Percentiles rank a stretch among this genome's conserved stretches.
phyloP scores from a whole-genome alignment of 2,888 invertebrate genomes.

The Cheiracanthium punctorium region DNA sequence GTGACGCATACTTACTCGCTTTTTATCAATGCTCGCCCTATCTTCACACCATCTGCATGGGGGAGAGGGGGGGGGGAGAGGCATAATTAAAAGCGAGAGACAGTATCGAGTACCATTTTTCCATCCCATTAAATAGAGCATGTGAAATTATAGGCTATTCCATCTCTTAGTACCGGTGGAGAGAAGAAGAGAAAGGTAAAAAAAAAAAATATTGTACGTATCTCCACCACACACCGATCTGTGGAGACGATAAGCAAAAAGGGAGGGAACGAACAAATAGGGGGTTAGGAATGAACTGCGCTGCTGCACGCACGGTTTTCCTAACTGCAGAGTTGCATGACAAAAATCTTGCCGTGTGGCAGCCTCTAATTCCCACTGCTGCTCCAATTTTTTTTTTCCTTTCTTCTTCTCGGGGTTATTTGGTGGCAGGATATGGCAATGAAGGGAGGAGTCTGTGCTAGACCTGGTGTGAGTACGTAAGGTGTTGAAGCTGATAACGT shows the following conservation, averaged over 20 bases:
- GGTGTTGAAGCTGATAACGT: slow-evolving; percentile 33
- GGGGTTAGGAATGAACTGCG: slow-evolving; percentile 26
- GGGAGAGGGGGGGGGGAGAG: not conserved
- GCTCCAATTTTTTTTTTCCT: not conserved
- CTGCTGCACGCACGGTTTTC: slow-evolving; percentile 26
- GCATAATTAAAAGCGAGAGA: slow-evolving; percentile 39
- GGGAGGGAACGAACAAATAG: slow-evolving; percentile 17
- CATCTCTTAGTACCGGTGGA: slow-evolving; percentile 6
- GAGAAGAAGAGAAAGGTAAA: slow-evolving; percentile 6
- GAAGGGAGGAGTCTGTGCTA: slow-evolving; percentile 26
- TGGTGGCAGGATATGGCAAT: slow-evolving; percentile 58
- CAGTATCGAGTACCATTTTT: slow-evolving; percentile 20
- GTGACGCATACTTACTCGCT: not conserved
- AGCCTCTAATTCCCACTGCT: slow-evolving; percentile 60
- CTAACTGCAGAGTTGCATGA: slow-evolving; percentile 66
- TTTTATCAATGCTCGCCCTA: slow-evolving; percentile 2
- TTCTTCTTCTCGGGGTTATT: slow-evolving; percentile 30
- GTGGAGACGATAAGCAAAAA: slow-evolving; percentile 24
- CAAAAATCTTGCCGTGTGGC: slow-evolving; percentile 51
- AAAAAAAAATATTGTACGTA: not conserved
- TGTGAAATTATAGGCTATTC: slow-evolving; percentile 55
- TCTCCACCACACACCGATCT: slow-evolving; percentile 24
- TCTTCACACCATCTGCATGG: slow-evolving; percentile 18
- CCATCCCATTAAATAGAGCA: slow-evolving; percentile 55
- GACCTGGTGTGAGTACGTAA: not conserved